Percentiles rank a stretch among this genome's conserved stretches.
phyloP scores from a whole-genome alignment of 2,888 invertebrate species.

The Oxycera nigricornis region DNA sequence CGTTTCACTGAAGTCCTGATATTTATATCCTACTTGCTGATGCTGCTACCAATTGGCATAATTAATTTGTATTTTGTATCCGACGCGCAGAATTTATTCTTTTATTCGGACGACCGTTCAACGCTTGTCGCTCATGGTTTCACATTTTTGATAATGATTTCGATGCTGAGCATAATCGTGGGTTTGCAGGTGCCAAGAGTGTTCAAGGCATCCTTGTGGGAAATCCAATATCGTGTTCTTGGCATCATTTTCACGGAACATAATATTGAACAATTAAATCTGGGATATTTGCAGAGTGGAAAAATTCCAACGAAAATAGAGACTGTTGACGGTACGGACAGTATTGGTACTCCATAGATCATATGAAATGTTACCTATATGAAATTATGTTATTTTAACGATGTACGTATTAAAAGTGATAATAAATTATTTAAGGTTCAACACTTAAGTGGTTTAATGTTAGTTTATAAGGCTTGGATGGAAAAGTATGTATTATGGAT shows the following conservation, averaged over 20 bases:
- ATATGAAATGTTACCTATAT: too few relatives aligned
- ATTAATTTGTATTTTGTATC: slow-evolving; percentile 56
- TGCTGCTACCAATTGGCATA: slow-evolving; percentile 53
- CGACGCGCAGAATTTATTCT: slow-evolving; percentile 55
- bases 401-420: too few relatives aligned
- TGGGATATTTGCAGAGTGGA: slow-evolving; percentile 57
- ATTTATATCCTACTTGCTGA: slow-evolving; percentile 52
- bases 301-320: slow-evolving; percentile 56
- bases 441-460: too few relatives aligned
- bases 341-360: background rate
- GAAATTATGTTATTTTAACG: too few relatives aligned
- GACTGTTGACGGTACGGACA: slow-evolving; percentile 32
- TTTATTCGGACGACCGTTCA: slow-evolving; percentile 55
- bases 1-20: slow-evolving; percentile 54
- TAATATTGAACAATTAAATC: slow-evolving; percentile 58
- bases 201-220: slow-evolving; percentile 53
- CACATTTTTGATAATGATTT: slow-evolving; percentile 55
- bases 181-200: slow-evolving; percentile 58
- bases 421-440: too few relatives aligned
- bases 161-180: slow-evolving; percentile 55
- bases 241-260: slow-evolving; percentile 59
- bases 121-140: slow-evolving; percentile 58
- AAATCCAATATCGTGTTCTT: slow-evolving; percentile 56
- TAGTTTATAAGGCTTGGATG: too few relatives aligned
- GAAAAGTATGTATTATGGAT: too few relatives aligned